Evolutionary conservation across 2,888 invertebrate species (phyloP).

Genomic region (Pristionchus arcanus): DNA sequence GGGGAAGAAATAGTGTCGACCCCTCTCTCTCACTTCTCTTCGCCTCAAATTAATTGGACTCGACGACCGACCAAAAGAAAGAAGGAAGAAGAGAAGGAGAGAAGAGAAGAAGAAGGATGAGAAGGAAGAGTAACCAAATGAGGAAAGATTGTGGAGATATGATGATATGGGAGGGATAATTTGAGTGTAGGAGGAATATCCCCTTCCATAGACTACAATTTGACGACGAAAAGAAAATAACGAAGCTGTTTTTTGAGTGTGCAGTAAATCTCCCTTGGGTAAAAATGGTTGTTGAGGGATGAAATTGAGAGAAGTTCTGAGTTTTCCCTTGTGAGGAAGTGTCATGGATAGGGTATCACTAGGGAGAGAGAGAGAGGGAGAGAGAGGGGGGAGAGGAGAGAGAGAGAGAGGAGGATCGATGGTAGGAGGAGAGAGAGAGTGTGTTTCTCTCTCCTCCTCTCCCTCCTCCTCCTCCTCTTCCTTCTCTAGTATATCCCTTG

Average conservation of each 20-base stretch:
- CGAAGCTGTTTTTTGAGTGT: conserved; percentile 12
- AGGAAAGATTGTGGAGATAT: neutral
- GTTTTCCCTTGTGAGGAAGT: conserved; percentile 46
- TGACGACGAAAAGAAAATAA: neutral
- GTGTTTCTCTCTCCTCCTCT: conserved; percentile 12
- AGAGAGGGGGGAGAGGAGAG: conserved; percentile 28
- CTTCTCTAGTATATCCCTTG: neutral
- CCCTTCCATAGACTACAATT: neutral
- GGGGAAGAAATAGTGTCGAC: neutral
- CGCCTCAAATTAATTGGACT: conserved; percentile 47
- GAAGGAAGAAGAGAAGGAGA: neutral
- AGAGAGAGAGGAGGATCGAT: neutral
- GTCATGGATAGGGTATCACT: conserved; percentile 30
- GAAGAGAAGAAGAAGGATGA: neutral
- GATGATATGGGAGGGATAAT: neutral
- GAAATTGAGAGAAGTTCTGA: conserved; percentile 16
- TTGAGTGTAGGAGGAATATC: neutral
- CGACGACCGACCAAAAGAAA: conserved; percentile 2
- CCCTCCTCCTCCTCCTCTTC: neutral
- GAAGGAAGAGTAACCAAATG: neutral
- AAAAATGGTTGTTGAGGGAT: neutral
- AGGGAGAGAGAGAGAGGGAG: conserved; percentile 33
- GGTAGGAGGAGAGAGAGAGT: conserved; percentile 41
- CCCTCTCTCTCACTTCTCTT: conserved; percentile 35
- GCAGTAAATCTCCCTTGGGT: neutral